phyloP scores from a whole-genome alignment of 2,797 vertebrate genomes.

The Botia kubotai region DNA sequence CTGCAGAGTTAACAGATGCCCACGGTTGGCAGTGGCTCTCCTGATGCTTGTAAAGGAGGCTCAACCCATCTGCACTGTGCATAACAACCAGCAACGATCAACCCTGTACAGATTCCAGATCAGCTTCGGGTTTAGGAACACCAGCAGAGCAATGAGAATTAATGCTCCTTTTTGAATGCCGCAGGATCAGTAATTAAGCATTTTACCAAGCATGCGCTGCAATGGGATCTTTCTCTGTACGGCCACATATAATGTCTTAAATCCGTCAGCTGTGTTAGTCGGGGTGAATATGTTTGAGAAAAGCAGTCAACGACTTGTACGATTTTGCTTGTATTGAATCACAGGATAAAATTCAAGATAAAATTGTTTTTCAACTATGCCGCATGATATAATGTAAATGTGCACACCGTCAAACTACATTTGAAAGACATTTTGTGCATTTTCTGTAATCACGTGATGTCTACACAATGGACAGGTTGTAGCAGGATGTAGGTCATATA shows the following conservation, averaged over 20 bases:
- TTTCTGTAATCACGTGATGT: not conserved
- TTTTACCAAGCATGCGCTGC: conserved; percentile 3
- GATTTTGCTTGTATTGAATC: not conserved
- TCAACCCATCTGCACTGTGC: conserved; percentile 58
- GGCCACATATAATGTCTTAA: conserved; percentile 14
- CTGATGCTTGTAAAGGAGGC: conserved; percentile 55
- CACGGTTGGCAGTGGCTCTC: conserved; percentile 57
- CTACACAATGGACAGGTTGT: not conserved
- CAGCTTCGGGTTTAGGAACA: conserved; percentile 46
- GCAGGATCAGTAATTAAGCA: conserved; percentile 27
- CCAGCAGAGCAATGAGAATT: conserved; percentile 42
- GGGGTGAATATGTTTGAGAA: not conserved
- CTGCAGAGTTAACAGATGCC: conserved; percentile 62
- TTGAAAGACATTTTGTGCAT: not conserved
- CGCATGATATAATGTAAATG: not conserved
- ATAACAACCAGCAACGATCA: conserved; percentile 34
- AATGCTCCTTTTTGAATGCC: conserved; percentile 31
- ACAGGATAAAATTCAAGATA: not conserved
- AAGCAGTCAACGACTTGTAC: not conserved
- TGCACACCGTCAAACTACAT: not conserved
- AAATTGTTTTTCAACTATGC: not conserved
- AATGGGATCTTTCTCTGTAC: not conserved
- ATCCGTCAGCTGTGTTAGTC: not conserved
- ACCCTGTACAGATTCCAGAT: conserved; percentile 34
- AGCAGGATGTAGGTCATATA: not conserved